A percentile compares a stretch with the other conserved stretches of the same genome.
Conservation (phyloP, 2,797 vertebrate species). For the Sus cebifrons region DNA sequence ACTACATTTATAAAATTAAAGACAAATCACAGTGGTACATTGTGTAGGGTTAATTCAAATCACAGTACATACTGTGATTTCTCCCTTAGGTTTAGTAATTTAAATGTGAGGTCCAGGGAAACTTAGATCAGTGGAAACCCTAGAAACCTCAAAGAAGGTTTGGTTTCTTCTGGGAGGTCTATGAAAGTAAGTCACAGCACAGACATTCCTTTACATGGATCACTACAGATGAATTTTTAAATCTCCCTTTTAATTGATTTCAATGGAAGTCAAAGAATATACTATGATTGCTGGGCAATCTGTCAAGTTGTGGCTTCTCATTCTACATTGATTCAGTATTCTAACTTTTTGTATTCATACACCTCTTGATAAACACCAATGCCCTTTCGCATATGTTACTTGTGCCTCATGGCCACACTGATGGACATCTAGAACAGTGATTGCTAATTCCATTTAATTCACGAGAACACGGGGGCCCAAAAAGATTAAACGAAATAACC, state of each 20-base stretch:
- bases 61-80: conserved; percentile 7
- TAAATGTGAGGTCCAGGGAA: conserved; percentile 36
- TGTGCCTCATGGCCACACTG: background rate
- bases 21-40: conserved; percentile 14
- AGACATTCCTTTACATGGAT: background rate
- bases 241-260: conserved; percentile 32
- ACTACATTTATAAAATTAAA: conserved; percentile 57
- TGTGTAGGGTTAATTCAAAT: conserved; percentile 47
- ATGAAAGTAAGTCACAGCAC: background rate
- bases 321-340: conserved; percentile 16
- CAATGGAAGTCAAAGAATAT: background rate
- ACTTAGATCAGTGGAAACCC: background rate
- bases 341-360: background rate
- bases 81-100: conserved; percentile 41
- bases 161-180: conserved; percentile 34
- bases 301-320: conserved; percentile 29
- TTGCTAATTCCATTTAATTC: background rate
- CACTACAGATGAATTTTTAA: conserved; percentile 22
- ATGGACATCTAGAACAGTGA: background rate
- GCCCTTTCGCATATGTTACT: background rate
- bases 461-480: background rate
- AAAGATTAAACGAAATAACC: background rate
- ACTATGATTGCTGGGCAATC: background rate
- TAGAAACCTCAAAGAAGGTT: conserved; percentile 27
- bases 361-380: background rate